Conservation (phyloP, 2,888 invertebrate genomes). For the Drosophila austrosaltans region DNA sequence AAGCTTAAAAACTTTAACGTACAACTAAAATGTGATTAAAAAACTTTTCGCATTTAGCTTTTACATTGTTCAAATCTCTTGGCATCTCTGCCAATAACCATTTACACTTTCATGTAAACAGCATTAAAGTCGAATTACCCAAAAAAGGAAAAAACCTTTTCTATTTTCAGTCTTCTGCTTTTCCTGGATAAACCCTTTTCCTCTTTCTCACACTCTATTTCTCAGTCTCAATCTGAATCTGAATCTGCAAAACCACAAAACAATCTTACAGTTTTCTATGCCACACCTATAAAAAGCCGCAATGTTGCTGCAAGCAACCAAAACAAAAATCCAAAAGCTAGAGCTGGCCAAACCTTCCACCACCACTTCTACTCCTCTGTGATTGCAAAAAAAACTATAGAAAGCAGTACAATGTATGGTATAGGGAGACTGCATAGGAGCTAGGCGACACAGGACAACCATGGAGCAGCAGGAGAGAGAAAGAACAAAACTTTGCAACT, state of each 20-base stretch:
- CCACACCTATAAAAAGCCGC: constrained; percentile 54
- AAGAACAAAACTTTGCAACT: constrained; percentile 44
- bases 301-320: constrained; percentile 37
- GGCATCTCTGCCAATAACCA: constrained; percentile 26
- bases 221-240: constrained; percentile 9
- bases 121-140: constrained; percentile 20
- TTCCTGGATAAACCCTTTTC: neutral
- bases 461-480: constrained; percentile 1
- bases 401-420: constrained; percentile 41
- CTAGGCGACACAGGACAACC: constrained; percentile 33
- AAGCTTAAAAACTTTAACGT: constrained; percentile 1
- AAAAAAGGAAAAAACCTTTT: neutral
- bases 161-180: neutral
- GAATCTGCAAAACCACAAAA: constrained; percentile 22
- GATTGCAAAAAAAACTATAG: constrained; percentile 51
- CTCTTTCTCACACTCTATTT: neutral
- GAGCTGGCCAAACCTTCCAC: constrained; percentile 25
- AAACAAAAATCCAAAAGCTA: constrained; percentile 42
- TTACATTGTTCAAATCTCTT: constrained; percentile 15
- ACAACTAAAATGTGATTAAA: constrained; percentile 11
- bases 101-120: constrained; percentile 33
- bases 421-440: constrained; percentile 20
- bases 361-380: constrained; percentile 2
- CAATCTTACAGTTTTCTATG: constrained; percentile 32
- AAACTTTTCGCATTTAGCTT: constrained; percentile 12